These are phyloP conservation scores for Siphlonurus alternatus DNA, from an alignment of 2,888 invertebrate genomes.

Conservation along the genomic window DNA sequence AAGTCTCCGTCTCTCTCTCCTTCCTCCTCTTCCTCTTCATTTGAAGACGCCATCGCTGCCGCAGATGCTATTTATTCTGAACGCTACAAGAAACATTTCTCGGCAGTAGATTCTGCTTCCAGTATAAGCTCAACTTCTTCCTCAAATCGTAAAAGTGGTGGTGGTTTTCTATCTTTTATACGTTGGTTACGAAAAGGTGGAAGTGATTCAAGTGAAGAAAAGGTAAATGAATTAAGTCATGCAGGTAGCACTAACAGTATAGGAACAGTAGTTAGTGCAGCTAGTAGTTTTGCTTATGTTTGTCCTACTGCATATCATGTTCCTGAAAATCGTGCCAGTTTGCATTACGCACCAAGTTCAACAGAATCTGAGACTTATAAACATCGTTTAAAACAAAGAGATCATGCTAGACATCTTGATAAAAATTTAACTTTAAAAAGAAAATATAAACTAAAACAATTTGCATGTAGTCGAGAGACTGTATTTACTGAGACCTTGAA, in stretches of 20 bases:
- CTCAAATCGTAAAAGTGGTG: conserved; percentile 14
- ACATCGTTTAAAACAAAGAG: conserved; percentile 40
- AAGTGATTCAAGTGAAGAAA: conserved; percentile 14
- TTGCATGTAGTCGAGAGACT: background rate
- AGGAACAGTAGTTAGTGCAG: conserved; percentile 39
- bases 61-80: conserved; percentile 7
- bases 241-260: conserved; percentile 1
- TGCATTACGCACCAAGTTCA: conserved; percentile 28
- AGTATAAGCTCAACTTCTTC: background rate
- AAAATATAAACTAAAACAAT: conserved; percentile 37
- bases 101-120: background rate
- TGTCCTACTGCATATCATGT: conserved; percentile 33
- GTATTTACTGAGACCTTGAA: background rate
- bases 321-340: conserved; percentile 22
- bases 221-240: background rate
- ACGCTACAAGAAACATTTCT: background rate
- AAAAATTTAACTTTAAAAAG: conserved; percentile 42
- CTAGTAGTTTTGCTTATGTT: conserved; percentile 53
- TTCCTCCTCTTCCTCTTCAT: conserved; percentile 6
- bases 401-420: conserved; percentile 37
- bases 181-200: conserved; percentile 53
- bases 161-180: conserved; percentile 43
- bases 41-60: conserved; percentile 10
- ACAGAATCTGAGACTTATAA: conserved; percentile 47
- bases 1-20: background rate